These are phyloP conservation scores for Trachurus trachurus DNA, from an alignment of 2,797 vertebrate species.

Conservation along the genomic window DNA sequence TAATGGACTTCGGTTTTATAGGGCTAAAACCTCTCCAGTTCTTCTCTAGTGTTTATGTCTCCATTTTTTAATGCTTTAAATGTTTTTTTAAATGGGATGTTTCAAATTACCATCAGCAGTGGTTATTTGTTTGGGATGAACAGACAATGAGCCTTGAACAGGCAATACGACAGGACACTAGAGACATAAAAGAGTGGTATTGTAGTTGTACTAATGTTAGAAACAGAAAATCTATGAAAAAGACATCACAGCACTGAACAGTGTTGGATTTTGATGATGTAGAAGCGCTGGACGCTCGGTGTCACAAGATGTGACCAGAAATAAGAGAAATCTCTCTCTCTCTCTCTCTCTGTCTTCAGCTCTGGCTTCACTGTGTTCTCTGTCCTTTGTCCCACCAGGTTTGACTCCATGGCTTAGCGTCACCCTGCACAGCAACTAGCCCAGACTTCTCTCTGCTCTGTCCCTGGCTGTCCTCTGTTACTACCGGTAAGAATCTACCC, in stretches of 20 bases:
- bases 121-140: slow-evolving; percentile 2
- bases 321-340: background rate
- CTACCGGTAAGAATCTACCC: slow-evolving; percentile 52
- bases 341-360: too few relatives aligned
- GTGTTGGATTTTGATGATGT: background rate
- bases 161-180: background rate
- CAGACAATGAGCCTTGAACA: too few relatives aligned
- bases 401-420: slow-evolving; percentile 64
- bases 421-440: slow-evolving; percentile 18
- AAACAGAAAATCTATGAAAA: background rate
- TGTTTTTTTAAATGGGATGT: background rate
- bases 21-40: background rate
- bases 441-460: slow-evolving; percentile 24
- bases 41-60: background rate
- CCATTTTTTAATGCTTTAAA: background rate
- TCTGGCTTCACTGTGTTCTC: background rate
- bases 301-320: background rate
- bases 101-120: background rate
- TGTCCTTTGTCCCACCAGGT: slow-evolving; percentile 42
- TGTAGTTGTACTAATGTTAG: too few relatives aligned
- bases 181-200: background rate
- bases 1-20: background rate
- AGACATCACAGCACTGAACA: background rate
- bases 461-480: slow-evolving; percentile 47
- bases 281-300: background rate